Base-by-base conservation (phyloP, 2,888 invertebrate species). In the Drepanosiphum platanoidis region DNA sequence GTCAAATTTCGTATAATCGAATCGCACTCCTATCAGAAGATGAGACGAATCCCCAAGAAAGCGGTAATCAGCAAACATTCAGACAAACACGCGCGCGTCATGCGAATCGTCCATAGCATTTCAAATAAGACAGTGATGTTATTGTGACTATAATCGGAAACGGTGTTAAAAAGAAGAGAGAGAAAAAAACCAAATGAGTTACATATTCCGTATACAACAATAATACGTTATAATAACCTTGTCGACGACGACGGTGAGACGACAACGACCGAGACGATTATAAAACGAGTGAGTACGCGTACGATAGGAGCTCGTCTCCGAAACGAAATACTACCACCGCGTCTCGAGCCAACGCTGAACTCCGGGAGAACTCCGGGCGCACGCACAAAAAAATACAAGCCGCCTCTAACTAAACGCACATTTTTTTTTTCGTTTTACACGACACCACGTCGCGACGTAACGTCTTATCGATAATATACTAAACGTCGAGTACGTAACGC, bases 151-250 rank as follows among this genome's bases (percentile, higher is more conserved):
- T 72, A 80, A 68, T 70, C 36, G 52, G 68, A 70, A n/a, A 68
- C 27, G 34, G n/a, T 3, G 52, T 52, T 70, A 36, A 34, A 8
- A 18, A 66, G 13, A 79, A 79, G 64, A 64, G 27, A 78, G 18
- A 78, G 34, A 18, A 64, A 64, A 36, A 42, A 66, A 42, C 66
- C 30, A 80, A 70, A 78, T 66, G 78, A 66, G 39, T n/a, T n/a
- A n/a, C n/a, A n/a, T 42, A 80, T 34, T 68, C 52, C 27, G 36
- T 79, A 15, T 34, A 68, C 15, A 79, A 22, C 18, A 46, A 9
- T 1, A 52, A 42, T 32, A 64, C 22, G 7, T 27, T 27, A 36
- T 1, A 22, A 30, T 82, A 82, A 72, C 72, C 71, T 82, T 82
- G 72, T 70, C 52, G 52, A 58, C n/a, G n/a, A n/a, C n/a, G n/a